Evolutionary conservation across 2,888 invertebrate genomes (phyloP).

Genomic region (Baccha elongata): DNA sequence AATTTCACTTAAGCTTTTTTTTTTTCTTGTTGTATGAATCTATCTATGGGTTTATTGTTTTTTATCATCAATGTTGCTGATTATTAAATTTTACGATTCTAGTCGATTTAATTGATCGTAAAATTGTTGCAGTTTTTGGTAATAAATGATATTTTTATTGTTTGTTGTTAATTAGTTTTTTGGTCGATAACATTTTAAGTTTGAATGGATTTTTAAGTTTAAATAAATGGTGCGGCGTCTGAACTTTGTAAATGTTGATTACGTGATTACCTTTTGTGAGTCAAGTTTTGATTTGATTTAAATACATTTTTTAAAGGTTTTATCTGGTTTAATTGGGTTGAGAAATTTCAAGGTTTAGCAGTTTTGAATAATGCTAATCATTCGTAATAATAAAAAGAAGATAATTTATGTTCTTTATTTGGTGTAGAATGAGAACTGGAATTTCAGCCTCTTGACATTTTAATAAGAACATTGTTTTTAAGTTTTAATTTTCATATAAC

Average conservation of each 20-base stretch:
- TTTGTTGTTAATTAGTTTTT: constrained; percentile 33
- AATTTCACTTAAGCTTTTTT: constrained; percentile 40
- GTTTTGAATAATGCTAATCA: no score
- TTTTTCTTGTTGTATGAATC: constrained; percentile 4
- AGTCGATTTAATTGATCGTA: constrained; percentile 69
- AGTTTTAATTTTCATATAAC: no score
- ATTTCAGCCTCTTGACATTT: no score
- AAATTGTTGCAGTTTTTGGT: constrained; percentile 61
- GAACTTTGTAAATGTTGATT: neutral
- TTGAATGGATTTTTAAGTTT: constrained; percentile 57
- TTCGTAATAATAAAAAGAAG: no score
- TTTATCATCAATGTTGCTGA: constrained; percentile 44
- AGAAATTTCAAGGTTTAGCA: neutral
- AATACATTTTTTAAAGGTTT: constrained; percentile 8
- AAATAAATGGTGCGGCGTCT: neutral
- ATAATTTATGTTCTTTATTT: no score
- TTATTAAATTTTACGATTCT: constrained; percentile 43
- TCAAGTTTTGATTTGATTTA: constrained; percentile 8
- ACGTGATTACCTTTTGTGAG: constrained; percentile 9
- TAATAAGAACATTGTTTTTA: no score
- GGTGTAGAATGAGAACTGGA: no score
- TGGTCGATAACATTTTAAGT: constrained; percentile 14
- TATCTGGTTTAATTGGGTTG: constrained; percentile 2
- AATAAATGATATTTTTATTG: constrained; percentile 22
- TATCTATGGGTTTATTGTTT: constrained; percentile 14